phyloP scores from a whole-genome alignment of 1,140 invertebrate genomes.

The Zophobas morio region DNA sequence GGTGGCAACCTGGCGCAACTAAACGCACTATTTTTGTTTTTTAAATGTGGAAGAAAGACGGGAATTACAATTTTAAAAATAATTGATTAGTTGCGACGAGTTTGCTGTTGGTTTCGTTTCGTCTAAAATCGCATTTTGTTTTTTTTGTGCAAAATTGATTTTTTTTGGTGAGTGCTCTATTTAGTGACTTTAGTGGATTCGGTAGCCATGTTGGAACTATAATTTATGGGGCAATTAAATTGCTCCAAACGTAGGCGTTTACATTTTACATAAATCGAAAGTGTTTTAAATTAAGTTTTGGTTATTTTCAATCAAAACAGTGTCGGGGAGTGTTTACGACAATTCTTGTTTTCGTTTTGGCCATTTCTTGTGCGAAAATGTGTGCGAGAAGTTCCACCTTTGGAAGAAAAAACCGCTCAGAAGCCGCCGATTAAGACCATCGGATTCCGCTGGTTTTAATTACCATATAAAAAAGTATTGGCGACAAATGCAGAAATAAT shows the following conservation, averaged over 20 bases:
- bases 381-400: constrained; percentile 20
- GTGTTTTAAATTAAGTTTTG: constrained; percentile 32
- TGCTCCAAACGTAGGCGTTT: constrained; percentile 49
- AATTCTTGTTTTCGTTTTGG: no score
- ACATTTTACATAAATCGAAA: constrained; percentile 34
- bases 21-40: not conserved
- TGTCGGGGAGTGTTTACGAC: not conserved
- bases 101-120: not conserved
- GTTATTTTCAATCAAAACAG: constrained; percentile 31
- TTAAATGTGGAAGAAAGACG: not conserved
- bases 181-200: constrained; percentile 32
- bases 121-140: not conserved
- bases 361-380: constrained; percentile 1
- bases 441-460: constrained; percentile 1
- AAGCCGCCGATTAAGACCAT: constrained; percentile 22
- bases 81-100: no score
- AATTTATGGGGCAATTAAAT: constrained; percentile 58
- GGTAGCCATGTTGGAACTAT: constrained; percentile 51
- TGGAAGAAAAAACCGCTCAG: constrained; percentile 25
- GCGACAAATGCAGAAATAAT: not conserved
- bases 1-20: not conserved
- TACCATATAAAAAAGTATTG: constrained; percentile 2
- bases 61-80: no score
- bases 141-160: not conserved
- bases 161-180: constrained; percentile 4